Conservation (phyloP, 92 coral and sea anemone genomes). For the Bergia sp. region DNA sequence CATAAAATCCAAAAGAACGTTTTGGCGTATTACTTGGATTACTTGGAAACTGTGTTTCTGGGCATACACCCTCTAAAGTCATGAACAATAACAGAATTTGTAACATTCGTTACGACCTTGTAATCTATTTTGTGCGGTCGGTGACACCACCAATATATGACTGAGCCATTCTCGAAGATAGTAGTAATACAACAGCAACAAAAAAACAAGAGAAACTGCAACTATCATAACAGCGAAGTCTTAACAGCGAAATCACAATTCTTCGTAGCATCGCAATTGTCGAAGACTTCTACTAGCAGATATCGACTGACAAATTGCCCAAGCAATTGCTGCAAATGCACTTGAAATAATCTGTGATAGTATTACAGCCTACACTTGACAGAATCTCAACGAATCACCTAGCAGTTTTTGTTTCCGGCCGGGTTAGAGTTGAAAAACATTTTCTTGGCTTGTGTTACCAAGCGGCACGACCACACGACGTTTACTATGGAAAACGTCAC, state of each 20-base stretch:
- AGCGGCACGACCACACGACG: background rate
- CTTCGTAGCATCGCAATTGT: background rate
- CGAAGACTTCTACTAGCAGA: background rate
- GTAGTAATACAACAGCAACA: conserved; percentile 29
- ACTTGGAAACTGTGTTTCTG: background rate
- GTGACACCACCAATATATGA: background rate
- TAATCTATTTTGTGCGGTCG: background rate
- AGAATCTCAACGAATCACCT: background rate
- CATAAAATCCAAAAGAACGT: background rate
- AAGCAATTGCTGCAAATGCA: conserved; percentile 22
- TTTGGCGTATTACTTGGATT: background rate
- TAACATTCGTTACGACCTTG: background rate
- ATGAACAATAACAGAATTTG: background rate
- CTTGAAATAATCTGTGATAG: background rate
- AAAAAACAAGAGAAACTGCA: conserved; percentile 6
- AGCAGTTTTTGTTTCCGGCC: background rate
- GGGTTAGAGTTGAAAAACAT: background rate
- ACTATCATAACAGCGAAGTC: background rate
- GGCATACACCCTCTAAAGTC: background rate
- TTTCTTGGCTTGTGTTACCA: conserved; percentile 4
- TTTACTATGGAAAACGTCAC: conserved; percentile 3
- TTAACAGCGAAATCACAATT: background rate
- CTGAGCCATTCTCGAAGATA: background rate
- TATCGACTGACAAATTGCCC: background rate
- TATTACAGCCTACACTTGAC: conserved; percentile 10